These are phyloP conservation scores for Rotaria macrura DNA, from an alignment of 2,888 invertebrate species.

Conservation along the genomic window DNA sequence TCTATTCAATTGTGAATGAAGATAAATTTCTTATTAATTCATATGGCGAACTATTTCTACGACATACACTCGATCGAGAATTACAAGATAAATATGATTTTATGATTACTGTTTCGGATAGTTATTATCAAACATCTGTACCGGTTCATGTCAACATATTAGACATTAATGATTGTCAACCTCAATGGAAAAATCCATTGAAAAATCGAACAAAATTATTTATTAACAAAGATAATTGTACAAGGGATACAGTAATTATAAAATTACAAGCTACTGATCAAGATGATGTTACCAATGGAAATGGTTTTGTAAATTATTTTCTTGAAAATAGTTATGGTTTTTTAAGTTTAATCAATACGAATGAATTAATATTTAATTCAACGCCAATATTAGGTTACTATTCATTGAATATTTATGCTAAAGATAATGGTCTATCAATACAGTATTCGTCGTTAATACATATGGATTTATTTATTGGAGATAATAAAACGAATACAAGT, in stretches of 20 bases:
- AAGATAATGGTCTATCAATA: not conserved
- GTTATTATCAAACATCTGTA: not conserved
- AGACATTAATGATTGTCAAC: conserved; percentile 1
- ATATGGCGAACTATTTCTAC: not conserved
- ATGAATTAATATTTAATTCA: not conserved
- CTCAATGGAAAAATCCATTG: not conserved
- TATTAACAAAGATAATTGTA: not conserved
- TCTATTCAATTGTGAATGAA: not conserved
- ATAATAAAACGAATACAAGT: not conserved
- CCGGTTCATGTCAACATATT: not conserved
- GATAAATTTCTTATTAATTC: not conserved
- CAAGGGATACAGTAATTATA: not conserved
- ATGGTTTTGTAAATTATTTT: not conserved
- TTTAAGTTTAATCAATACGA: not conserved
- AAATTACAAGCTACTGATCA: not conserved
- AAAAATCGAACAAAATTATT: not conserved
- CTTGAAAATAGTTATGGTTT: not conserved
- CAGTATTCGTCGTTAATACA: not conserved
- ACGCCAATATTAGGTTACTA: not conserved
- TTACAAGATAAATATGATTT: not conserved
- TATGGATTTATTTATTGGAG: not conserved
- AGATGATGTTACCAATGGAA: not conserved
- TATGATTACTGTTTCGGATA: not conserved
- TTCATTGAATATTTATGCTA: not conserved
- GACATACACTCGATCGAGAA: not conserved